Percentiles rank a stretch among this genome's conserved stretches.
These are phyloP conservation scores for Melipona beecheii DNA, from an alignment of 2,888 invertebrate species.

Conservation along the genomic window DNA sequence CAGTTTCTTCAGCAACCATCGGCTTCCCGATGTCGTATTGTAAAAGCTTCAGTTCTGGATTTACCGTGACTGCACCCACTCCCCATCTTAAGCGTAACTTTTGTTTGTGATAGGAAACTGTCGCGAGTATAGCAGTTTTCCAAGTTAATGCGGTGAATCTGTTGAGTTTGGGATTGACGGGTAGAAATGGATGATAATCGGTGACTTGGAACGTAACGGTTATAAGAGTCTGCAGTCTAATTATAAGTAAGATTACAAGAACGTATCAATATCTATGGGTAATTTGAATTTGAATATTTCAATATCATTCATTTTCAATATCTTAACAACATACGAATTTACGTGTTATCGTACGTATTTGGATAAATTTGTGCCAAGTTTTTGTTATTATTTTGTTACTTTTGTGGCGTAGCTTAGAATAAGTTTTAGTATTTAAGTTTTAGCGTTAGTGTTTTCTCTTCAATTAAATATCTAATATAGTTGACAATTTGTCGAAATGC, in stretches of 20 bases:
- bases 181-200: not conserved
- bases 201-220: not conserved
- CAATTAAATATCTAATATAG: no score
- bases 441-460: no score
- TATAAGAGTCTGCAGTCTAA: not conserved
- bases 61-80: conserved; percentile 90
- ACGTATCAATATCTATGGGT: not conserved
- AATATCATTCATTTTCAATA: not conserved
- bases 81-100: conserved; percentile 92
- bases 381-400: no score
- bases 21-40: conserved; percentile 92
- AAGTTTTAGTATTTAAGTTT: no score
- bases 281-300: not conserved
- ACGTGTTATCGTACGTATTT: no score
- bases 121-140: conserved; percentile 59
- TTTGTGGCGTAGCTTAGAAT: no score
- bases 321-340: not conserved
- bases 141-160: conserved; percentile 26
- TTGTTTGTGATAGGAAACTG: conserved; percentile 92
- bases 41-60: conserved; percentile 91
- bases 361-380: no score
- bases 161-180: not conserved
- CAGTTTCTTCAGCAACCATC: conserved; percentile 89
- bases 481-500: not conserved
- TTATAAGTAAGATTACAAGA: not conserved